A percentile compares a stretch with the other conserved stretches of the same genome.
These are phyloP conservation scores for Parapristionchus giblindavisi DNA, from an alignment of 2,888 invertebrate species.

Conservation along the genomic window DNA sequence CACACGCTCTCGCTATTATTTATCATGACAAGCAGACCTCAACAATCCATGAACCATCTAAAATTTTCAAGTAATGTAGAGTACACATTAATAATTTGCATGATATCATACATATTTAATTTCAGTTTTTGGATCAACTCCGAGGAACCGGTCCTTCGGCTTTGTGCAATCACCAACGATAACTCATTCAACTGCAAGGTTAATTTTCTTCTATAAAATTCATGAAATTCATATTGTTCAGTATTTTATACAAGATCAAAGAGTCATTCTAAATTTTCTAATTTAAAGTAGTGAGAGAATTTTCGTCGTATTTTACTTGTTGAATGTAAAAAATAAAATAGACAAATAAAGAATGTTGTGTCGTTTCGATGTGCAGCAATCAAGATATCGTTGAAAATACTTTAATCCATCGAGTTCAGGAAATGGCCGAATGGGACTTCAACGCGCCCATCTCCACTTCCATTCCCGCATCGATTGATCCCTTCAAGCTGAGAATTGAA, in stretches of 20 bases:
- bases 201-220: not conserved
- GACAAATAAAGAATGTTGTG: not conserved
- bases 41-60: too few relatives aligned
- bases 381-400: not conserved
- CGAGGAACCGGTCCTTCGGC: slow-evolving; percentile 49
- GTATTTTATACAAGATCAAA: not conserved
- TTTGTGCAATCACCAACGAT: slow-evolving; percentile 30
- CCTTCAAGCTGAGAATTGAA: slow-evolving; percentile 57
- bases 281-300: not conserved
- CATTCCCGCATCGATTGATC: slow-evolving; percentile 53
- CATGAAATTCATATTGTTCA: not conserved
- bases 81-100: too few relatives aligned
- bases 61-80: too few relatives aligned
- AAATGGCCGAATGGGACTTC: slow-evolving; percentile 33
- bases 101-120: too few relatives aligned
- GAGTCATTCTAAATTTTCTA: not conserved
- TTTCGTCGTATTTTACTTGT: not conserved
- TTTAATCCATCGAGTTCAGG: not conserved
- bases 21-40: too few relatives aligned
- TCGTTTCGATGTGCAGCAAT: not conserved
- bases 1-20: too few relatives aligned
- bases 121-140: slow-evolving; percentile 64
- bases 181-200: slow-evolving; percentile 38
- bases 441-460: slow-evolving; percentile 37
- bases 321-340: not conserved